phyloP scores from a whole-genome alignment of 2,888 invertebrate genomes.

The Drosophila peninsularis region DNA sequence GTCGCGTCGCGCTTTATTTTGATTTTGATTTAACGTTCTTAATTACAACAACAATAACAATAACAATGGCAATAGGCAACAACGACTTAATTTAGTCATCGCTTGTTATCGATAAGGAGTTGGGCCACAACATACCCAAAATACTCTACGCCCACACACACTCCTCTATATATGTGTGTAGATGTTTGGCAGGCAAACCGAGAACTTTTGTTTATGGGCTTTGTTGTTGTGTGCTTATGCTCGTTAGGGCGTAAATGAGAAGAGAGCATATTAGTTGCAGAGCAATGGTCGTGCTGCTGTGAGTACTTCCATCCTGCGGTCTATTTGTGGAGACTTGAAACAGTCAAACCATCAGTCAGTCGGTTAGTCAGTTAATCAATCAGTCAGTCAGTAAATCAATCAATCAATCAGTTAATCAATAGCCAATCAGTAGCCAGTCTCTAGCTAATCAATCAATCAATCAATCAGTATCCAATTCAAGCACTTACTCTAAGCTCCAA shows the following conservation, averaged over 20 bases:
- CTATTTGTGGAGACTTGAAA: background rate
- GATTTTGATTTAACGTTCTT: slow-evolving; percentile 68
- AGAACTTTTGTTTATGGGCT: slow-evolving; percentile 39
- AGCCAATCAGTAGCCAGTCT: too few relatives aligned
- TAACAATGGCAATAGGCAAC: slow-evolving; percentile 28
- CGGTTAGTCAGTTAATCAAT: background rate
- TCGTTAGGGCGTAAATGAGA: background rate
- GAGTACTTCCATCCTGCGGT: background rate
- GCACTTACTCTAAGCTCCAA: too few relatives aligned
- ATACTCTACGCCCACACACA: slow-evolving; percentile 15
- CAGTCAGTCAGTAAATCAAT: background rate
- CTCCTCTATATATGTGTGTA: background rate
- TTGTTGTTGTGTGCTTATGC: background rate
- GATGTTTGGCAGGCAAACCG: slow-evolving; percentile 26
- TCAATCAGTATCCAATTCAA: too few relatives aligned
- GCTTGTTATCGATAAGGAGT: slow-evolving; percentile 58
- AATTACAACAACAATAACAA: slow-evolving; percentile 48
- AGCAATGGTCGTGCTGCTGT: background rate
- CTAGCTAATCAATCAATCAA: too few relatives aligned
- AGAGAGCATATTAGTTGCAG: background rate
- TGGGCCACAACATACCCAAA: slow-evolving; percentile 30
- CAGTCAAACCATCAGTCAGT: background rate
- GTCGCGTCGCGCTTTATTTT: slow-evolving; percentile 37
- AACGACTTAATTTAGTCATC: slow-evolving; percentile 70
- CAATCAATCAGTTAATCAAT: background rate